Percentiles rank a stretch among this genome's conserved stretches.
phyloP scores from a whole-genome alignment of 2,888 invertebrate genomes.

The Mechanitis messenoides region DNA sequence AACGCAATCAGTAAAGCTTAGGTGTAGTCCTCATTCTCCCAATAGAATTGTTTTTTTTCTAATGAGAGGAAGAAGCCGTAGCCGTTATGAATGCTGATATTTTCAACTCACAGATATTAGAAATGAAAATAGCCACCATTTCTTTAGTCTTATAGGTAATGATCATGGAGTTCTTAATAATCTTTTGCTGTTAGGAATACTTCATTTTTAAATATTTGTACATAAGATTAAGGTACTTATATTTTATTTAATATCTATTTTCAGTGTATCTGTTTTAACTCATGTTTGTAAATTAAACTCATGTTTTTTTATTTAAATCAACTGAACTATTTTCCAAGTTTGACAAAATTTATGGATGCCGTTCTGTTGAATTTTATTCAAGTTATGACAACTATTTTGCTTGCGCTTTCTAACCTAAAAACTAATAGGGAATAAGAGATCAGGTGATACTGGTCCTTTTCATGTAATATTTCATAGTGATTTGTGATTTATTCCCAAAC shows the following conservation, averaged over 20 bases:
- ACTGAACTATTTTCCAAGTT: too few relatives aligned
- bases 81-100: slow-evolving; percentile 9
- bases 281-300: too few relatives aligned
- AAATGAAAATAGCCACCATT: slow-evolving; percentile 8
- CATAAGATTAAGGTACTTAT: too few relatives aligned
- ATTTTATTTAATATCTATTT: too few relatives aligned
- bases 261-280: too few relatives aligned
- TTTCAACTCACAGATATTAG: slow-evolving; percentile 10
- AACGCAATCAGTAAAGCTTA: slow-evolving; percentile 10
- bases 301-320: too few relatives aligned
- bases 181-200: too few relatives aligned
- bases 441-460: slow-evolving; percentile 27
- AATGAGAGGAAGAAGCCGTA: slow-evolving; percentile 12
- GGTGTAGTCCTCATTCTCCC: slow-evolving; percentile 13
- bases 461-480: slow-evolving; percentile 52
- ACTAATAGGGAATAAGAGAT: slow-evolving; percentile 10
- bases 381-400: too few relatives aligned
- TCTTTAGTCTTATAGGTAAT: slow-evolving; percentile 9
- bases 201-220: too few relatives aligned
- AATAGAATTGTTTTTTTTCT: slow-evolving; percentile 14
- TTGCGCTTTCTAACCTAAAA: background rate
- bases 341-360: too few relatives aligned
- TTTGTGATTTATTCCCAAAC: slow-evolving; percentile 48
- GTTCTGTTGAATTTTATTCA: too few relatives aligned
- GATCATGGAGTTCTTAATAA: slow-evolving; percentile 1